Base-by-base conservation (phyloP, 2,113 vertebrate genomes). In the Zosterops borbonicus region DNA sequence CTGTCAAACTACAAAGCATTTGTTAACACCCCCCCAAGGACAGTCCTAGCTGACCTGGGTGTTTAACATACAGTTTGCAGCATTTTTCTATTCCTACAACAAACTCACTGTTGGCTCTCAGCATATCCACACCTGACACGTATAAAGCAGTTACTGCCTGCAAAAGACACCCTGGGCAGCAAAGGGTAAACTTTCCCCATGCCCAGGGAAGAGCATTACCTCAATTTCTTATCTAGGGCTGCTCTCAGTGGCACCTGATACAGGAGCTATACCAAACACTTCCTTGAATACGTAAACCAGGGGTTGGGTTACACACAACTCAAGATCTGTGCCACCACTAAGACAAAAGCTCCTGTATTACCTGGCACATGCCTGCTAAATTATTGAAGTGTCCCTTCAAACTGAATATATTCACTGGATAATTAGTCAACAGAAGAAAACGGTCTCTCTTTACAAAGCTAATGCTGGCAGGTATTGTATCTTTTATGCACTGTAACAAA, bases 301-400 rank as follows among this genome's bases (percentile, higher is more conserved):
- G 71, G 92, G 44, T 97, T 60, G 86, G 60, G 89, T 97, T 96
- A 92, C 96, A 89, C 83, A 60, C 3, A 9, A 37, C 3, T 80
- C 53, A 11, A 68, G 94, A 94, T 81, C 96, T 87, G 47, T 89
- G 95, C 76, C 8, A 13, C 76, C 37, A 37, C 76, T 50, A 94
- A 91, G 69, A 97, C 95, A 97, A 97, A 96, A 94, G 94, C 94
- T 95, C 64, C 95, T 95, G 42, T 89, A 96, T 96, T 96, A 96
- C 94, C 95, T 97, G 91, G 95, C 95, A 94, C 95, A 94, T 70
- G 94, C 95, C 90, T 95, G 77, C 77, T 97, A 49, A 97, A 97
- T 97, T 97, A 97, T 97, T 97, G 83, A 97, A 71, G 83, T 64
- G 91, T 63, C 92, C 87, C 95, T 89, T 81, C 86, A 89, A 71